Conservation (phyloP, 2,797 vertebrate species). For the Hozukius guyotensis region DNA sequence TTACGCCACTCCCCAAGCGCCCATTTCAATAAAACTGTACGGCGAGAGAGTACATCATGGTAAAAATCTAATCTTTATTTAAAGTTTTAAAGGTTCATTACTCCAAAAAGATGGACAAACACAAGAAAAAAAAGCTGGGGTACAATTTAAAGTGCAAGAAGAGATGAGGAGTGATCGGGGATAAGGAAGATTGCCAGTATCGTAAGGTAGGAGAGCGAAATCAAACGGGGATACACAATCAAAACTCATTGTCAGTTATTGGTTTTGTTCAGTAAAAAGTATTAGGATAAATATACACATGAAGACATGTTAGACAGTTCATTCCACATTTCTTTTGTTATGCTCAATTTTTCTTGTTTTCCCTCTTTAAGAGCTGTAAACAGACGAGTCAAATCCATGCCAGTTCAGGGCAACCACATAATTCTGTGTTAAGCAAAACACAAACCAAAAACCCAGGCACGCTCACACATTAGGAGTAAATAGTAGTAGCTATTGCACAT, state of each 20-base stretch:
- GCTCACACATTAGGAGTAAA: slow-evolving; percentile 58
- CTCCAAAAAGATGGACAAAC: slow-evolving; percentile 67
- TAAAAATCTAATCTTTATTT: slow-evolving; percentile 87
- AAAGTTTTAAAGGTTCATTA: slow-evolving; percentile 70
- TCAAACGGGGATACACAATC: slow-evolving; percentile 57
- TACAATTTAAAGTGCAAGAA: slow-evolving; percentile 81
- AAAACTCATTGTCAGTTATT: slow-evolving; percentile 51
- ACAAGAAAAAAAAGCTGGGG: slow-evolving; percentile 44
- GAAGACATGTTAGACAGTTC: slow-evolving; percentile 53
- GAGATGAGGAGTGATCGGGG: slow-evolving; percentile 51
- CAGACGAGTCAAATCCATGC: slow-evolving; percentile 57
- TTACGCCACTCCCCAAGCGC: slow-evolving; percentile 15
- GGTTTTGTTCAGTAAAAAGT: slow-evolving; percentile 64
- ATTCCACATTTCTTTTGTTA: slow-evolving; percentile 63
- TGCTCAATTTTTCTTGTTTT: slow-evolving; percentile 25
- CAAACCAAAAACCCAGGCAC: slow-evolving; percentile 44
- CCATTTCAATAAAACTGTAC: slow-evolving; percentile 71
- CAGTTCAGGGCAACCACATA: slow-evolving; percentile 54
- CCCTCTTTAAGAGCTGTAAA: slow-evolving; percentile 56
- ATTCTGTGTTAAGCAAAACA: slow-evolving; percentile 56
- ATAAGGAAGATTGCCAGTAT: slow-evolving; percentile 41
- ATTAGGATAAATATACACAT: slow-evolving; percentile 70
- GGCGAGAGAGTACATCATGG: slow-evolving; percentile 65
- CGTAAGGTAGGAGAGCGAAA: slow-evolving; percentile 39
- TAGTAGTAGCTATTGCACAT: slow-evolving; percentile 85